Conservation (phyloP, 2,888 invertebrate species). For the Nesidiocoris tenuis region DNA sequence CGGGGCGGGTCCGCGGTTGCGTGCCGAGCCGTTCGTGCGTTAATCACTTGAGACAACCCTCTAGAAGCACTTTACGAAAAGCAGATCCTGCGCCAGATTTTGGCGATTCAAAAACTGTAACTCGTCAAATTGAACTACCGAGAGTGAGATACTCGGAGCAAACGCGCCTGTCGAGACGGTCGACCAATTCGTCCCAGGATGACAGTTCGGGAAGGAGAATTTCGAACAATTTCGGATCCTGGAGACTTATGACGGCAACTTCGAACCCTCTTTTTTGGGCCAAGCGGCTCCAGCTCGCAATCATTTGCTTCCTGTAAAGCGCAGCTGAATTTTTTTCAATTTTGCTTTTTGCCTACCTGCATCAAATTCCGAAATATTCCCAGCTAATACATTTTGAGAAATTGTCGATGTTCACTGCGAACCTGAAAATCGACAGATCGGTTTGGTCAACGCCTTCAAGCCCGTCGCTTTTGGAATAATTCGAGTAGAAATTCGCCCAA, state of each 20-base stretch:
- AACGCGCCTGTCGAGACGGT: conserved; percentile 17
- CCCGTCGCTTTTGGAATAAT: neutral
- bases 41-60: too few relatives aligned
- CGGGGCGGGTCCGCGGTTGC: too few relatives aligned
- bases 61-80: too few relatives aligned
- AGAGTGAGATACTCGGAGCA: conserved; percentile 26
- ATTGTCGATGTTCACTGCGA: too few relatives aligned
- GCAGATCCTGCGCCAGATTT: too few relatives aligned
- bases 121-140: too few relatives aligned
- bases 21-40: too few relatives aligned
- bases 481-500: conserved; percentile 6
- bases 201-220: conserved; percentile 3
- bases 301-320: conserved; percentile 22
- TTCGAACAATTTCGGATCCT: conserved; percentile 6
- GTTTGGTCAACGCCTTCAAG: neutral
- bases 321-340: neutral
- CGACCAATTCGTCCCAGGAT: conserved; percentile 22
- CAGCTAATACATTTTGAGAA: neutral
- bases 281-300: conserved; percentile 4
- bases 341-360: neutral
- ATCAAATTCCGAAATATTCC: neutral
- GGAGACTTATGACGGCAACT: conserved; percentile 11
- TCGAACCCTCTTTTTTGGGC: conserved; percentile 19
- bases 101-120: too few relatives aligned
- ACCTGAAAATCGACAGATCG: neutral